Conservation (phyloP, 2,797 vertebrate genomes). For the Florisuga fusca region DNA sequence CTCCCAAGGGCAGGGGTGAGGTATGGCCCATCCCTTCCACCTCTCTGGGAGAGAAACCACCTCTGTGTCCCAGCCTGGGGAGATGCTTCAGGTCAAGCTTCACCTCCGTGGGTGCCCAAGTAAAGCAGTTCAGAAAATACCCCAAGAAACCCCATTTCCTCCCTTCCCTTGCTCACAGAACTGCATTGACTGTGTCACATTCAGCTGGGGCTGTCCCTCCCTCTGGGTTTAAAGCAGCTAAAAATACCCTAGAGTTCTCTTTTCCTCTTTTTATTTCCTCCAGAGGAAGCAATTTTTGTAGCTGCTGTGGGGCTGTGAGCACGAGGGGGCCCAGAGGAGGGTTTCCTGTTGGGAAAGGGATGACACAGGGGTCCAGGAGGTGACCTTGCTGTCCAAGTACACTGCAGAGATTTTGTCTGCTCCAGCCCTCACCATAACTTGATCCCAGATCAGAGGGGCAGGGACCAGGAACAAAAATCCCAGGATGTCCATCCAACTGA, state of each 20-base stretch:
- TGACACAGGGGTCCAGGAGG: fast-evolving
- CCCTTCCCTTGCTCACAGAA: not conserved
- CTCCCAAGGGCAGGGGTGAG: not conserved
- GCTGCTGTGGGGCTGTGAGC: not conserved
- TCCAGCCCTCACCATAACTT: fast-evolving
- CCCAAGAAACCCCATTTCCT: not conserved
- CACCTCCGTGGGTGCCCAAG: fast-evolving
- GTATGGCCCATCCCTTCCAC: not conserved
- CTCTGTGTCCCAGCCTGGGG: not conserved
- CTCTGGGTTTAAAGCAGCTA: not conserved
- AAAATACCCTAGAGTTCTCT: not conserved
- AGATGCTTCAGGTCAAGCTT: not conserved
- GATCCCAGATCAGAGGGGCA: not conserved
- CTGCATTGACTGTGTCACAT: fast-evolving
- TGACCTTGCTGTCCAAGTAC: fast-evolving
- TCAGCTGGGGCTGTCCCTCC: not conserved
- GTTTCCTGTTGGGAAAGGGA: not conserved
- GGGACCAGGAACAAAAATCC: not conserved
- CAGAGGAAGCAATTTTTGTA: not conserved
- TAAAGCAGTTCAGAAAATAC: not conserved
- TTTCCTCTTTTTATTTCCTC: not conserved
- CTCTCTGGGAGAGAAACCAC: not conserved
- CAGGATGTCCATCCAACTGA: not conserved
- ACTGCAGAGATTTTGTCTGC: not conserved
- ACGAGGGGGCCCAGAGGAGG: not conserved